phyloP scores from a whole-genome alignment of 2,797 vertebrate genomes.

The Lates japonicus region DNA sequence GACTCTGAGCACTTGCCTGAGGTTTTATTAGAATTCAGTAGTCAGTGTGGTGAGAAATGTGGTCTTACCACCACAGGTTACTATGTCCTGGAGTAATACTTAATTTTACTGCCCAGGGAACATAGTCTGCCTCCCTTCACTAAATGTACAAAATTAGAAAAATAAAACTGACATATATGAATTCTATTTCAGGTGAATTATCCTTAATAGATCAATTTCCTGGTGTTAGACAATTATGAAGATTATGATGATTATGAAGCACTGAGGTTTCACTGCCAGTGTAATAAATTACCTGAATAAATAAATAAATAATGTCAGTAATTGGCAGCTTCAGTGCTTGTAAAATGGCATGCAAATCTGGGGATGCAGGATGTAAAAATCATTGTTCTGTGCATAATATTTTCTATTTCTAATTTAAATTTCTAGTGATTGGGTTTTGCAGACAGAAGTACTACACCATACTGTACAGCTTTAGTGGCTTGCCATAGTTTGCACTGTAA shows the following conservation, averaged over 20 bases:
- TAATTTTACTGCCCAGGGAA: neutral
- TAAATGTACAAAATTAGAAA: neutral
- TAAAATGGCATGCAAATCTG: neutral
- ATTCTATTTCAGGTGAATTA: neutral
- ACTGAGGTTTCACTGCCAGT: neutral
- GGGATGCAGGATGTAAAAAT: neutral
- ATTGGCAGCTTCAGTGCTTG: neutral
- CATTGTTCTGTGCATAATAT: neutral
- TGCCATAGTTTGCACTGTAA: conserved; percentile 46
- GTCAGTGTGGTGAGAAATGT: neutral
- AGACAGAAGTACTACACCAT: neutral
- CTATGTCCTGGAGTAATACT: neutral
- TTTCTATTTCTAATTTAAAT: neutral
- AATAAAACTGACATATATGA: neutral
- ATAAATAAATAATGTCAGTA: neutral
- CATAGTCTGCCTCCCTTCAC: neutral
- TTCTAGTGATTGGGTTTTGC: neutral
- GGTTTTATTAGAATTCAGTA: conserved; percentile 5
- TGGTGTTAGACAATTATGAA: neutral
- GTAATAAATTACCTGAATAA: neutral
- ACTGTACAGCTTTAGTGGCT: conserved; percentile 14
- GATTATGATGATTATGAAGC: neutral
- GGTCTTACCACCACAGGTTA: neutral
- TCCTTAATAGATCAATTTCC: conserved; percentile 21
- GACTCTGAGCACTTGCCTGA: neutral